Conservation (phyloP, 2,797 vertebrate genomes). For the Dipus sagitta region DNA sequence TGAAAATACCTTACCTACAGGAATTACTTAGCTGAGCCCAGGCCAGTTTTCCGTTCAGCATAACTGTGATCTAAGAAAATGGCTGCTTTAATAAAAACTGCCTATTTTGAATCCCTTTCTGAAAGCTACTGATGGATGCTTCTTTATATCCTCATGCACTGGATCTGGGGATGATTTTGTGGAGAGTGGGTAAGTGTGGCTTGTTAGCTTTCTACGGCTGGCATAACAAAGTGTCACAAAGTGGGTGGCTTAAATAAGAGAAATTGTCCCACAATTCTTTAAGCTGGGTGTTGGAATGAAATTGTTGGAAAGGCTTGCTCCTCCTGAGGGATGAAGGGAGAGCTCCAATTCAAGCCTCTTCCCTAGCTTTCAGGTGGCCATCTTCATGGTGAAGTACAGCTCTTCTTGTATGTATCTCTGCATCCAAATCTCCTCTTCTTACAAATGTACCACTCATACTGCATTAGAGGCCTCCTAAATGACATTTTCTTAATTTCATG, state of each 20-base stretch:
- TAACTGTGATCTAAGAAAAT: slow-evolving; percentile 19
- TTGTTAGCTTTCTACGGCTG: not conserved
- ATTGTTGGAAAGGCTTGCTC: not conserved
- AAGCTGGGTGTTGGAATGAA: not conserved
- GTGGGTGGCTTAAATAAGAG: not conserved
- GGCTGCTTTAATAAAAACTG: not conserved
- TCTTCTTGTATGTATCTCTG: not conserved
- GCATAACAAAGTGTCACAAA: not conserved
- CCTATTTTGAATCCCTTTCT: not conserved
- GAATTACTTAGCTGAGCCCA: not conserved
- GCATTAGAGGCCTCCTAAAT: not conserved
- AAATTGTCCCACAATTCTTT: not conserved
- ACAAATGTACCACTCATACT: not conserved
- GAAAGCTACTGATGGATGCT: slow-evolving; percentile 6
- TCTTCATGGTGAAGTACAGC: not conserved
- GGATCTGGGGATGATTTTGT: not conserved
- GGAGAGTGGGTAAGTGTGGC: not conserved
- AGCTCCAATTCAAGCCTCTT: not conserved
- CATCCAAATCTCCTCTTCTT: not conserved
- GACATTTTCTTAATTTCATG: not conserved
- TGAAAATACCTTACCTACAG: not conserved
- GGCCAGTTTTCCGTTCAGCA: not conserved
- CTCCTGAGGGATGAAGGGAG: not conserved
- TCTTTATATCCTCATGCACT: not conserved
- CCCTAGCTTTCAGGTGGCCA: too few relatives aligned